These are phyloP conservation scores for Isoperla grammatica DNA, from an alignment of 2,888 invertebrate genomes.

Conservation along the genomic window DNA sequence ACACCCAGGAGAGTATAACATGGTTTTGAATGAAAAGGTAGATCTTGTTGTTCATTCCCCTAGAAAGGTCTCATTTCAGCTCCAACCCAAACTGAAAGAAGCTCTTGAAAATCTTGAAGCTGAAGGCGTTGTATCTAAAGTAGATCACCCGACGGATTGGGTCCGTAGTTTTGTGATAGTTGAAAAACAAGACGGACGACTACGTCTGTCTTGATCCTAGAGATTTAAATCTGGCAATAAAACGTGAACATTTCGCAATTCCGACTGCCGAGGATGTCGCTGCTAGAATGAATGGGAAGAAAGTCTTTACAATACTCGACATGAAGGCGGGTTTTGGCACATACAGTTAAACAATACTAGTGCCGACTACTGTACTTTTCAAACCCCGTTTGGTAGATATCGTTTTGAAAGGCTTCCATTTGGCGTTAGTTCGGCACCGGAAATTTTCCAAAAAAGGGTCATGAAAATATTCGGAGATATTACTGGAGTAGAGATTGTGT, in stretches of 20 bases:
- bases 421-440: constrained; percentile 20
- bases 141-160: constrained; percentile 8
- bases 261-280: constrained; percentile 20
- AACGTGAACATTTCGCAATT: constrained; percentile 1
- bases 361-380: constrained; percentile 17
- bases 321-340: constrained; percentile 22
- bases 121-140: constrained; percentile 20
- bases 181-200: neutral
- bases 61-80: constrained; percentile 5
- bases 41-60: constrained; percentile 13
- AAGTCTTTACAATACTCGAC: constrained; percentile 20
- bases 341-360: constrained; percentile 13
- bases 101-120: constrained; percentile 13
- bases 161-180: neutral
- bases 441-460: constrained; percentile 21
- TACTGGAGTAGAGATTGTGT: constrained; percentile 6
- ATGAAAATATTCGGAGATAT: constrained; percentile 20
- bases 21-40: neutral
- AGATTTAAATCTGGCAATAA: neutral
- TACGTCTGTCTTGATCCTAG: neutral
- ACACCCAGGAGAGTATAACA: neutral
- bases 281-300: constrained; percentile 4
- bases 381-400: constrained; percentile 22
- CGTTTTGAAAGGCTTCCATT: constrained; percentile 17
- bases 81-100: constrained; percentile 13